Evolutionary conservation across 2,797 vertebrate species (phyloP).

Genomic region (Fistularia tabacaria): DNA sequence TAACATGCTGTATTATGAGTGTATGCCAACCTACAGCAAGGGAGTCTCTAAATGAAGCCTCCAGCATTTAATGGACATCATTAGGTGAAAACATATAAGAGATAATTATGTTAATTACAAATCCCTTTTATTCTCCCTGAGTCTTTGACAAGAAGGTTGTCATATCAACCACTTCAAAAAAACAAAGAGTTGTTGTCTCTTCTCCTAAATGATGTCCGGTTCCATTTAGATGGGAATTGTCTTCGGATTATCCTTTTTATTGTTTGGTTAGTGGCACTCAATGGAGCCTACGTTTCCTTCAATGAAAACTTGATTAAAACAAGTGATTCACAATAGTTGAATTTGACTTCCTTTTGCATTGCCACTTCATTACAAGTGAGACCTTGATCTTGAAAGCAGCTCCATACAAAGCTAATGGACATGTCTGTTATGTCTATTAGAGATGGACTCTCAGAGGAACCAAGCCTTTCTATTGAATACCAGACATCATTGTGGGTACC

Average conservation of each 20-base stretch:
- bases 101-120: conserved; percentile 80
- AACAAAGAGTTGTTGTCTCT: conserved; percentile 77
- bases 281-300: conserved; percentile 57
- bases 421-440: conserved; percentile 57
- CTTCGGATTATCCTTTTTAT: conserved; percentile 70
- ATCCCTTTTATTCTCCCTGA: conserved; percentile 72
- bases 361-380: conserved; percentile 71
- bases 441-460: conserved; percentile 48
- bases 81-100: conserved; percentile 78
- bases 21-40: conserved; percentile 65
- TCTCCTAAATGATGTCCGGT: conserved; percentile 70
- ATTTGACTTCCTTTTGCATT: conserved; percentile 66
- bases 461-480: conserved; percentile 46
- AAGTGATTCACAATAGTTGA: conserved; percentile 64
- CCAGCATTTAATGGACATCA: conserved; percentile 72
- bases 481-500: conserved; percentile 36
- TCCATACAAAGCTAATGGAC: conserved; percentile 67
- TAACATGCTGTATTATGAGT: conserved; percentile 66
- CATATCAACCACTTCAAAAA: conserved; percentile 77
- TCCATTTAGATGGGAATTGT: conserved; percentile 69
- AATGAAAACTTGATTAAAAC: conserved; percentile 71
- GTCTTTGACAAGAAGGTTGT: conserved; percentile 76
- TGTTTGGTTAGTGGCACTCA: conserved; percentile 60
- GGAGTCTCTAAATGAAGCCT: conserved; percentile 63
- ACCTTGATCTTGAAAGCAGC: conserved; percentile 73